Base-by-base conservation (phyloP, 2,888 invertebrate genomes). In the Tridacna crocea region DNA sequence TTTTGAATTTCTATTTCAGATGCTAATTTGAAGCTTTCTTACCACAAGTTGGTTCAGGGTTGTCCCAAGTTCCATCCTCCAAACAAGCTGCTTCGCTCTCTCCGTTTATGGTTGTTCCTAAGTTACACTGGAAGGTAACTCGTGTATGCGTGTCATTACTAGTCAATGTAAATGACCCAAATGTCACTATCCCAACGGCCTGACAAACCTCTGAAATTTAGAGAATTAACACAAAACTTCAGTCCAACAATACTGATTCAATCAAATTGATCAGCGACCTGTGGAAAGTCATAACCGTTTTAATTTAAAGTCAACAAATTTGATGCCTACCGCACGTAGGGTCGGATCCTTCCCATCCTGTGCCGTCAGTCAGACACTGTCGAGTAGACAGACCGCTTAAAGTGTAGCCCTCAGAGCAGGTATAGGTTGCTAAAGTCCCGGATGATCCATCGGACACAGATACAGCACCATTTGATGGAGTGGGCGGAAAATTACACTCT, bases 401-500 rank as follows among this genome's bases (percentile, higher is more conserved):
- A 12, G 76, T 75, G 58, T 79, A 81, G 17, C 84, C 84, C 0
- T 68, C 75, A 15, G 72, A 19, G 65, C 84, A 84, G 0, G 72
- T 74, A 55, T 84, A 84, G 13, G 68, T 48, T n/a, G 84, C 86
- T n/a, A 76, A 55, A 26, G 79, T 73, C 15, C 79, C 80, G 8
- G 75, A 55, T 6, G 75, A 19, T 1, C 79, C 63, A 46, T 86
- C 86, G 0, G 86, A 78, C n/a, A 86, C 82, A 0, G 85, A 77
- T 22, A 83, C 82, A 12, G 24, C 77, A 10, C 86, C 86, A 36
- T 83, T 83, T 13, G 36, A 24, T 11, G 80, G 79, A 10, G 75
- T 72, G 4, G 73, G 17, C n/a, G 86, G 86, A 47, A 80, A 82
- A 26, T 77, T 83, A 51, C 86, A 86, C 58, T 80, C 86, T 86